Evolutionary conservation across 2,113 vertebrate genomes (phyloP), one percentile per base, ranked within the genome.

Genomic region (Pelvicachromis taeniatus): DNA sequence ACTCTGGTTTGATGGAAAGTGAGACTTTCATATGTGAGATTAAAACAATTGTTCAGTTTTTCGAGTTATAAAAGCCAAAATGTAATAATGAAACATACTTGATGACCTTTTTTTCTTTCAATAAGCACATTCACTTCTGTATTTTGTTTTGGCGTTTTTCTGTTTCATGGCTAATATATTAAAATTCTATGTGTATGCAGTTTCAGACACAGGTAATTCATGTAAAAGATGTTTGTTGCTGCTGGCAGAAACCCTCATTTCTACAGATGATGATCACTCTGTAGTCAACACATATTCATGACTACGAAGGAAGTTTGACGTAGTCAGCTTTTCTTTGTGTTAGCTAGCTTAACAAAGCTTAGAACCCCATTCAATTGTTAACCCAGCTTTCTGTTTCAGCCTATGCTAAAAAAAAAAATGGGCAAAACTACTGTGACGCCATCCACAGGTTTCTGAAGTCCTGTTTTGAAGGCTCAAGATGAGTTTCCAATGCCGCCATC

Each of bases 401-500:
- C 38, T 42, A 70, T 23, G 63, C 42, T 16, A 26, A 42, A 45
- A 7, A 23, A 70, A 45, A 7, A 23, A 70, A 45, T 7, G 42
- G 40, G 45, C 21, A 23, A 10, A 45, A 16, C 38, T 17, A 45
- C 21, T 26, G 4, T 70, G 65, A 70, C 1, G 13, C n/a, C 65
- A 70, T 48, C 21, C 40, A 29, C 14, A 17, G 42, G 40, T 2
- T 70, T 70, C 40, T 48, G 5, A 70, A 48, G 13, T 70, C 40
- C 65, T 16, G 0, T 70, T 29, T 48, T 70, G 21, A 73, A 48
- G 65, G 21, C 9, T 70, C 14, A 17, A 70, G 65, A 70, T 70
- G 2, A 10, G 40, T 0, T 70, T 70, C 11, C 61, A 5, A 0
- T 14, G 35, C 33, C 0, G 19, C 4, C 19, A 38, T 40, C 38